These are phyloP conservation scores for Dolichotis patagonum DNA, from an alignment of 2,113 vertebrate genomes.

Conservation along the genomic window DNA sequence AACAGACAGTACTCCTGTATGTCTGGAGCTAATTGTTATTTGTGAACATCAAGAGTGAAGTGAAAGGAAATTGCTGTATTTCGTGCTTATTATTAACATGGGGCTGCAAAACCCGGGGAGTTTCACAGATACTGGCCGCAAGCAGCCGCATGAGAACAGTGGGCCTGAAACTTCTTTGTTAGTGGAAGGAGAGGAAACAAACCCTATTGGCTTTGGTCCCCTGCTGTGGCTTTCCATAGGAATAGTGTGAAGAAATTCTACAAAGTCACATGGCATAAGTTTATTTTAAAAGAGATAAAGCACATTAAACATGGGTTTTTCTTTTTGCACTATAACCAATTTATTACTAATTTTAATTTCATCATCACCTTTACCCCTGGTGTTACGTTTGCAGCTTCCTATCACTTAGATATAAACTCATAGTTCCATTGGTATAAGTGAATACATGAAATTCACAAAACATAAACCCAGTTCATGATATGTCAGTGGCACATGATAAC, in stretches of 20 bases:
- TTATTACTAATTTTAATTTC: constrained; percentile 8
- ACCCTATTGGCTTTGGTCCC: not conserved
- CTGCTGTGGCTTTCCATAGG: not conserved
- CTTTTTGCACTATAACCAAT: not conserved
- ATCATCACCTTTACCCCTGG: not conserved
- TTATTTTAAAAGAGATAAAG: constrained; percentile 26
- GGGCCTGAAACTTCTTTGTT: not conserved
- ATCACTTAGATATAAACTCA: not conserved
- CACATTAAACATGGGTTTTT: not conserved
- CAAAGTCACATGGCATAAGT: not conserved
- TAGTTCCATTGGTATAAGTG: not conserved
- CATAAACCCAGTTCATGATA: not conserved
- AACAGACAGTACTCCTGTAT: not conserved
- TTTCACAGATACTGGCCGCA: not conserved
- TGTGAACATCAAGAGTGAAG: not conserved
- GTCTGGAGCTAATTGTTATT: not conserved
- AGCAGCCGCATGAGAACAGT: not conserved
- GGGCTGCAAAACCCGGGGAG: not conserved
- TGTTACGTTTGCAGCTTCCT: not conserved
- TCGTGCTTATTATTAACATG: not conserved
- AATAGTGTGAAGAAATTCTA: not conserved
- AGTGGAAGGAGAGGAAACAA: not conserved
- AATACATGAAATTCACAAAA: not conserved
- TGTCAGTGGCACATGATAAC: not conserved
- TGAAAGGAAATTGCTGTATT: not conserved